A percentile compares a stretch with the other conserved stretches of the same genome.
Conservation (phyloP, 2,797 vertebrate species). For the Natrix natrix region DNA sequence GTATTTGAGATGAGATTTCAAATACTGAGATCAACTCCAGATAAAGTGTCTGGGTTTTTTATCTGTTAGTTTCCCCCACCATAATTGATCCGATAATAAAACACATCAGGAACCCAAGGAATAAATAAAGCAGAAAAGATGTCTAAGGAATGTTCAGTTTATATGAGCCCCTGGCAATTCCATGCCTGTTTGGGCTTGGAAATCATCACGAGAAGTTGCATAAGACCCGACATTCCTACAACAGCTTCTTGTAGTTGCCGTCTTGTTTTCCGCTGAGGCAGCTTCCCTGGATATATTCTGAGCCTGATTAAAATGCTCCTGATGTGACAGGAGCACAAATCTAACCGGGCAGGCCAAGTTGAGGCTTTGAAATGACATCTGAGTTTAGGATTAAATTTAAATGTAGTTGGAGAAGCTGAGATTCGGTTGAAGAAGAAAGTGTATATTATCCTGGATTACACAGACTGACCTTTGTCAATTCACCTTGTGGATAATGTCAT, state of each 20-base stretch:
- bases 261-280: slow-evolving; percentile 8
- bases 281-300: background rate
- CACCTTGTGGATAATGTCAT: background rate
- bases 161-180: slow-evolving; percentile 10
- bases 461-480: background rate
- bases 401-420: background rate
- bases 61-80: rapidly evolving
- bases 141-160: background rate
- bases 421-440: background rate
- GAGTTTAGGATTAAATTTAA: background rate
- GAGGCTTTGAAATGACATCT: background rate
- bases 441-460: background rate
- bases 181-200: slow-evolving; percentile 18
- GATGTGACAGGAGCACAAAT: background rate
- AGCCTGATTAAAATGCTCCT: background rate
- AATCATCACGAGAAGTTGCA: slow-evolving; percentile 9
- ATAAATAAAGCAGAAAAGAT: background rate
- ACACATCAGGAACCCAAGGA: background rate
- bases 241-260: background rate
- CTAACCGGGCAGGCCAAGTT: background rate
- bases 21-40: background rate
- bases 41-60: background rate
- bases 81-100: background rate
- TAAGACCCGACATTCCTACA: background rate
- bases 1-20: background rate